Conservation (phyloP, 2,888 invertebrate genomes). For the Himalopsyche tibetana region DNA sequence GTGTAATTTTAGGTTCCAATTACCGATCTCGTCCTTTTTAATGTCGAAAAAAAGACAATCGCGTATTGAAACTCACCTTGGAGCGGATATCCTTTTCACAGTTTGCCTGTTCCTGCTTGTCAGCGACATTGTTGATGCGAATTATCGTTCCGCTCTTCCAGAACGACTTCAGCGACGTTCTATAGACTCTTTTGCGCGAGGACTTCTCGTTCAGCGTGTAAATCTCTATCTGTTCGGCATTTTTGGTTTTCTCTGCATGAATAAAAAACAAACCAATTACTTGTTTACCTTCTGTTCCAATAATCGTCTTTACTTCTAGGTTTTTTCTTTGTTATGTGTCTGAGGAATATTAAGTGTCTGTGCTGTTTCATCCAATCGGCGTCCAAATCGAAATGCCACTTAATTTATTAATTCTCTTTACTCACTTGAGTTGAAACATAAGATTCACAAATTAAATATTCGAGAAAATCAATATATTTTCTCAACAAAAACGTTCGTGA, state of each 20-base stretch:
- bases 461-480: too few relatives aligned
- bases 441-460: too few relatives aligned
- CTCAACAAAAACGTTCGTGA: too few relatives aligned
- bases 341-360: background rate
- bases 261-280: constrained; percentile 65
- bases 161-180: constrained; percentile 80
- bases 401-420: background rate
- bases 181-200: constrained; percentile 79
- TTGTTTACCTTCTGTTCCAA: constrained; percentile 65
- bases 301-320: constrained; percentile 57
- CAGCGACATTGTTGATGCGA: constrained; percentile 84
- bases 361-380: background rate
- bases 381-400: background rate
- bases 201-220: constrained; percentile 80
- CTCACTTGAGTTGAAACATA: too few relatives aligned
- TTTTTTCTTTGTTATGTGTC: constrained; percentile 27
- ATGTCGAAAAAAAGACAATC: constrained; percentile 14
- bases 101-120: constrained; percentile 83
- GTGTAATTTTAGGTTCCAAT: background rate
- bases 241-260: constrained; percentile 83
- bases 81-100: constrained; percentile 82
- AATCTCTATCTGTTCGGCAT: constrained; percentile 83
- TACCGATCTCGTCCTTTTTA: constrained; percentile 32
- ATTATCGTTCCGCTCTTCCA: constrained; percentile 83
- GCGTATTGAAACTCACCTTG: constrained; percentile 74